A percentile compares a stretch with the other conserved stretches of the same genome.
Evolutionary conservation across 2,113 vertebrate species (phyloP).

Genomic region (Eulemur rufifrons): DNA sequence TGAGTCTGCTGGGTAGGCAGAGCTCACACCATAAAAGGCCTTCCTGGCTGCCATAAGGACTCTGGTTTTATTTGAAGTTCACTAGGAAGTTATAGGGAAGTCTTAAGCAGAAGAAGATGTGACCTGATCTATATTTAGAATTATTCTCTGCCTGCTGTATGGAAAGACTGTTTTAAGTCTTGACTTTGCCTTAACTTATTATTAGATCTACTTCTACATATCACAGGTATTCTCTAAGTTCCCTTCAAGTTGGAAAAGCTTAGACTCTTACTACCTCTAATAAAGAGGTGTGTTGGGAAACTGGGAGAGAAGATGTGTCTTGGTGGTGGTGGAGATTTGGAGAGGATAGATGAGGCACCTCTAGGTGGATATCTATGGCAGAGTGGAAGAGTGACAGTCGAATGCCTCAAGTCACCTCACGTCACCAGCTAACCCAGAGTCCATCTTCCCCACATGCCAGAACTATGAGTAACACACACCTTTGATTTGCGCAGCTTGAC

Average conservation of each 20-base stretch:
- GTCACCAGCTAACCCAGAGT: neutral
- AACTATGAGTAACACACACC: neutral
- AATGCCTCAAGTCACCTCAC: neutral
- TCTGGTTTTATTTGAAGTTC: neutral
- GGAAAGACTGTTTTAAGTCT: neutral
- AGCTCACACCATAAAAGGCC: neutral
- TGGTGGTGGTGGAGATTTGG: neutral
- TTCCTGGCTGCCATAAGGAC: neutral
- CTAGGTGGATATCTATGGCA: neutral
- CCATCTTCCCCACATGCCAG: neutral
- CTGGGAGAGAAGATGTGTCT: neutral
- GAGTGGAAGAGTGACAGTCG: neutral
- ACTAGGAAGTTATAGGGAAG: neutral
- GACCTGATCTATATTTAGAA: neutral
- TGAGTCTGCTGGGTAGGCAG: neutral
- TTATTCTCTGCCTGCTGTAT: neutral
- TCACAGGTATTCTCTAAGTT: neutral
- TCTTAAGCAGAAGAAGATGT: neutral
- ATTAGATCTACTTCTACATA: neutral
- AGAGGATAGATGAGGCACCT: neutral
- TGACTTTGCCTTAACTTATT: neutral
- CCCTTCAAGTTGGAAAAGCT: neutral
- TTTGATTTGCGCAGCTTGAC: neutral
- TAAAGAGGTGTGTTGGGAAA: neutral
- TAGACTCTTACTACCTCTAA: neutral